phyloP scores from a whole-genome alignment of 2,888 invertebrate species.

The Cerceris ruficornis region DNA sequence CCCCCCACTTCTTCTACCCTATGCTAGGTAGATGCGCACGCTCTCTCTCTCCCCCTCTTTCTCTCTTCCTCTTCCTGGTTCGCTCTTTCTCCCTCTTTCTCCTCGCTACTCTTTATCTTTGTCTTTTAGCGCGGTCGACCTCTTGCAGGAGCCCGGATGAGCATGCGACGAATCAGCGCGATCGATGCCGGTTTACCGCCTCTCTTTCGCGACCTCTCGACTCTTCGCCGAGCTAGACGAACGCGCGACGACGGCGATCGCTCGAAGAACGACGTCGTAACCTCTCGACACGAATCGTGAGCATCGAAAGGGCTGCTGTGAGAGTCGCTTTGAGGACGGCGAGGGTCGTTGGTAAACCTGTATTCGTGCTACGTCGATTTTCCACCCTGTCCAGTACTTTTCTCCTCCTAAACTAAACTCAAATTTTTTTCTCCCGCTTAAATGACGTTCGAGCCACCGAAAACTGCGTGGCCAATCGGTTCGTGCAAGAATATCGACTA shows the following conservation, averaged over 20 bases:
- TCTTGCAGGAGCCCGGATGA: constrained; percentile 67
- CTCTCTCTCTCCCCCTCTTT: constrained; percentile 16
- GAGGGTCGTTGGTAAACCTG: constrained; percentile 18
- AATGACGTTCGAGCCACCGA: too few relatives aligned
- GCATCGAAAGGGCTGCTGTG: constrained; percentile 6
- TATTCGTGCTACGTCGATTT: background rate
- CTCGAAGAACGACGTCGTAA: constrained; percentile 38
- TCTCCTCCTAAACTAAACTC: background rate
- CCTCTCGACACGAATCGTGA: constrained; percentile 48
- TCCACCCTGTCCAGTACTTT: background rate
- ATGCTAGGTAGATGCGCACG: too few relatives aligned
- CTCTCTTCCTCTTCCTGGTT: constrained; percentile 17
- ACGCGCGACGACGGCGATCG: constrained; percentile 39
- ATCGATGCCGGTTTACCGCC: constrained; percentile 68
- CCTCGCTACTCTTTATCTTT: constrained; percentile 39
- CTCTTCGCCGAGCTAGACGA: constrained; percentile 20
- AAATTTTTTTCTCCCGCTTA: too few relatives aligned
- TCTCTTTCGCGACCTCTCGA: constrained; percentile 62
- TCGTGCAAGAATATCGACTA: constrained; percentile 76
- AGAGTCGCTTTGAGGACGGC: background rate
- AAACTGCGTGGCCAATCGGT: constrained; percentile 41
- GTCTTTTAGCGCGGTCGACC: constrained; percentile 49
- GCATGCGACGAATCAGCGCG: constrained; percentile 66
- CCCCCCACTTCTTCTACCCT: constrained; percentile 9
- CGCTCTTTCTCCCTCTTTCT: constrained; percentile 40